A percentile compares a stretch with the other conserved stretches of the same genome.
These are phyloP conservation scores for Hephaestus fuliginosus DNA, from an alignment of 2,797 vertebrate genomes.

Conservation along the genomic window DNA sequence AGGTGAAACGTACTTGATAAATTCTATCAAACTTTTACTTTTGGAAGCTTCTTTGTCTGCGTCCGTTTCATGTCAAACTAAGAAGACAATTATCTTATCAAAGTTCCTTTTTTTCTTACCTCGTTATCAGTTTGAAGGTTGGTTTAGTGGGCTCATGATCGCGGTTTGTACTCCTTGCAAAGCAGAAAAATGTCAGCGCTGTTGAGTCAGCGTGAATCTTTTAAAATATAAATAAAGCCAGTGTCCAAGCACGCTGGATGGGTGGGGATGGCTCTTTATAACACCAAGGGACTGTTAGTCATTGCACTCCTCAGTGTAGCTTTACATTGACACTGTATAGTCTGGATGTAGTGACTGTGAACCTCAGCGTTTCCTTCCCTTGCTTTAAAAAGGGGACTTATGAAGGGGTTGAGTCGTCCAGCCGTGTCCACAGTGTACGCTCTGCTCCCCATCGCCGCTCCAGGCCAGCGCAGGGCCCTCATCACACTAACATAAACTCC, in stretches of 20 bases:
- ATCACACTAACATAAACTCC: constrained; percentile 81
- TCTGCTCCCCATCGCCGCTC: constrained; percentile 73
- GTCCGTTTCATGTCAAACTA: not conserved
- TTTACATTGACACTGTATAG: constrained; percentile 88
- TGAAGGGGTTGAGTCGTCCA: constrained; percentile 71
- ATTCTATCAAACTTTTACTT: constrained; percentile 39
- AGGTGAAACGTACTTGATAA: constrained; percentile 60
- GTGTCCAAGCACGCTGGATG: constrained; percentile 62
- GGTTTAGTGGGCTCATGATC: not conserved
- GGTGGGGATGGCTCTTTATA: constrained; percentile 70
- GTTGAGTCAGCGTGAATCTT: constrained; percentile 69
- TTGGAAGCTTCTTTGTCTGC: constrained; percentile 11
- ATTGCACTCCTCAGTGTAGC: constrained; percentile 70
- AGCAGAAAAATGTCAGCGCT: constrained; percentile 49
- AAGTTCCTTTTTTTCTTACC: not conserved
- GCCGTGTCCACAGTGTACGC: constrained; percentile 72
- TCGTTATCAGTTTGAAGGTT: constrained; percentile 22
- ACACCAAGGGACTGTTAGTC: constrained; percentile 74
- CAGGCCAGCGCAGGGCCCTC: constrained; percentile 80
- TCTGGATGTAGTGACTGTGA: constrained; percentile 90
- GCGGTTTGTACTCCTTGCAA: constrained; percentile 29
- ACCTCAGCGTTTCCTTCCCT: constrained; percentile 83
- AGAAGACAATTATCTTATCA: constrained; percentile 9
- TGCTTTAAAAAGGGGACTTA: constrained; percentile 72
- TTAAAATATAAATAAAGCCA: constrained; percentile 76